Evolutionary conservation across 2,888 invertebrate genomes (phyloP).

Genomic region (Molorchus minor): DNA sequence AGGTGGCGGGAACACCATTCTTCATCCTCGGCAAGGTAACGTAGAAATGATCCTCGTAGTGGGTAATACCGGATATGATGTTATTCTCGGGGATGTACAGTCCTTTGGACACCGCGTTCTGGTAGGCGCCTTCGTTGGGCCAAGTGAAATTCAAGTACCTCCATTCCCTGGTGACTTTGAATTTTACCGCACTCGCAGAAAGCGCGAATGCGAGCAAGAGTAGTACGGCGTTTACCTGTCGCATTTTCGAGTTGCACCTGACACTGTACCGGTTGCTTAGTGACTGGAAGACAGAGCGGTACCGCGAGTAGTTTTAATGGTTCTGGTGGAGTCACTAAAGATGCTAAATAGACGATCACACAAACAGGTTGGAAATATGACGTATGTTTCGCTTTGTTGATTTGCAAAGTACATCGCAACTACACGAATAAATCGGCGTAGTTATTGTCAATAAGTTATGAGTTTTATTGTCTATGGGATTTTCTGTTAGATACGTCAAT

Average conservation of each 20-base stretch:
- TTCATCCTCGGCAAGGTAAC: constrained; percentile 76
- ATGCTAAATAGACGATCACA: constrained; percentile 33
- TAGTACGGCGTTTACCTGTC: constrained; percentile 14
- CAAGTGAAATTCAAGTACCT: constrained; percentile 75
- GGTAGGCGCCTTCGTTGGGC: constrained; percentile 68
- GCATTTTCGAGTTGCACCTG: constrained; percentile 31
- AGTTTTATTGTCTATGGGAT: constrained; percentile 1
- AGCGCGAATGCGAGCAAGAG: constrained; percentile 25
- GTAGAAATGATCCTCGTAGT: constrained; percentile 73
- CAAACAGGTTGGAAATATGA: constrained; percentile 30
- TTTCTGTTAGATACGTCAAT: no score
- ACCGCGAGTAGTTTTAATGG: constrained; percentile 35
- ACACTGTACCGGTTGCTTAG: constrained; percentile 12
- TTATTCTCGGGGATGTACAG: constrained; percentile 75
- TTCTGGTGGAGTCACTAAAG: constrained; percentile 28
- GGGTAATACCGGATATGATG: constrained; percentile 73
- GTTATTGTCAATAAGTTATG: constrained; percentile 17
- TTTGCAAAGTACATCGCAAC: constrained; percentile 6
- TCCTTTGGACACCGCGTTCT: constrained; percentile 66
- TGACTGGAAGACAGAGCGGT: constrained; percentile 9
- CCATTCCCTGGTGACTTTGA: constrained; percentile 79
- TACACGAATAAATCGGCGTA: constrained; percentile 5
- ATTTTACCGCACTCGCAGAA: constrained; percentile 52
- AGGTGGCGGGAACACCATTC: constrained; percentile 75
- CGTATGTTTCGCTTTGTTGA: constrained; percentile 9